Evolutionary conservation across 1,140 invertebrate genomes (phyloP), one percentile per base, ranked within the genome.

Genomic region (Triops longicaudatus): DNA sequence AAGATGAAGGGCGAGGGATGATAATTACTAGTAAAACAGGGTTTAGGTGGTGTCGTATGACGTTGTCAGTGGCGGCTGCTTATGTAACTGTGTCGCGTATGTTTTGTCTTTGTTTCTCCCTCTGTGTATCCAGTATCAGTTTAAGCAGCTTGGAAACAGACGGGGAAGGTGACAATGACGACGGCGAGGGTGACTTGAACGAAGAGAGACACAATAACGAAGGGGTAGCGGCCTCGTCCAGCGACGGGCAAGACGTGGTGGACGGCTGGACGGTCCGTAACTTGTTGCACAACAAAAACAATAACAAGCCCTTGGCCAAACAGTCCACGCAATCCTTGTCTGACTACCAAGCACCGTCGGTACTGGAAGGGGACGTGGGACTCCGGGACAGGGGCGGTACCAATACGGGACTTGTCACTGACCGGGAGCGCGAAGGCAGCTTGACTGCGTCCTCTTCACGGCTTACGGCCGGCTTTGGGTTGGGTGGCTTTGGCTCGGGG

Each of bases 81-180:
- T 74, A 72, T 80, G 75, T 79, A 28, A 63, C 10, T 63, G 50
- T 63, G 50, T 22, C 17, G 50, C 50, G 50, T 63, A 5, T 37
- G 31, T 37, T 37, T 76, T 63, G 50, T 63, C 50, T 63, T 63
- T 63, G 50, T 76, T 79, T 77, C 31, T 37, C 31, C 31, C 31
- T 76, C 79, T 80, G 78, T 81, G 31, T 7, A 7, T 84, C 77
- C 82, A 90, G 89, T 82, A 86, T 90, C 80, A 92, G 91, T 79
- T 83, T 92, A 42, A 91, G 90, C 81, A 91, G 90, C 78, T 87
- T 92, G 86, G 90, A 91, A 81, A 90, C 90, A 12, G 90, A 91
- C 80, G 87, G 87, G 31, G 90, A 90, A 80, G 89, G 89, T 75
- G 50, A 63, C 50, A 63, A 63, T 63, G 50, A 63, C 22, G 50